Conservation (phyloP, 1,140 invertebrate species). For the Dufourea novaeangliae region DNA sequence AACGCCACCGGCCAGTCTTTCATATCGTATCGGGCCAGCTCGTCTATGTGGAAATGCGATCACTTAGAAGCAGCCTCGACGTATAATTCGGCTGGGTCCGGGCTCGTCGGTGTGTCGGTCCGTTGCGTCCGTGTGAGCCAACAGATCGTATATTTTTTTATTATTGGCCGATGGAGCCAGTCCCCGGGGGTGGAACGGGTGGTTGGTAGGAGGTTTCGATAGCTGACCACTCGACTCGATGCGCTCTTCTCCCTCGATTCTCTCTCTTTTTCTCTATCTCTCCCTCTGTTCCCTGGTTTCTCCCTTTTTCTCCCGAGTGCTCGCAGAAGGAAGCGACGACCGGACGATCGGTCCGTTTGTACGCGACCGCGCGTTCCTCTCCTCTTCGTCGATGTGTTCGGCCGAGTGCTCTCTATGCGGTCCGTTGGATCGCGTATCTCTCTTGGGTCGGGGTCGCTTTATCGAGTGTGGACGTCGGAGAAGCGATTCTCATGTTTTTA, state of each 20-base stretch:
- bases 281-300: conserved; percentile 2
- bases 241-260: conserved; percentile 35
- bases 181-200: conserved; percentile 50
- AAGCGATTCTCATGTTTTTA: conserved; percentile 81
- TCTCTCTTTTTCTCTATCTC: neutral
- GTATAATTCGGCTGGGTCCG: conserved; percentile 75
- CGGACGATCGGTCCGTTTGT: conserved; percentile 46
- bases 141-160: conserved; percentile 79
- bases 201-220: conserved; percentile 72
- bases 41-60: conserved; percentile 82
- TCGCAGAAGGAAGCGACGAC: conserved; percentile 55
- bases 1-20: conserved; percentile 70
- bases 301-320: conserved; percentile 47
- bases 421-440: conserved; percentile 66
- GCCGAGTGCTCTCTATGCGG: conserved; percentile 44
- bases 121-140: conserved; percentile 61
- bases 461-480: conserved; percentile 77
- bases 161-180: conserved; percentile 73
- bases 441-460: conserved; percentile 72
- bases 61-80: conserved; percentile 78
- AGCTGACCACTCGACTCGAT: conserved; percentile 78
- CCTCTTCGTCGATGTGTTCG: conserved; percentile 38
- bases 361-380: conserved; percentile 42
- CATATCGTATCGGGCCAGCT: conserved; percentile 77
- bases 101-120: conserved; percentile 53